Percentiles rank a stretch among this genome's conserved stretches.
Conservation (phyloP, 2,797 vertebrate species). For the Pelochelys cantorii region DNA sequence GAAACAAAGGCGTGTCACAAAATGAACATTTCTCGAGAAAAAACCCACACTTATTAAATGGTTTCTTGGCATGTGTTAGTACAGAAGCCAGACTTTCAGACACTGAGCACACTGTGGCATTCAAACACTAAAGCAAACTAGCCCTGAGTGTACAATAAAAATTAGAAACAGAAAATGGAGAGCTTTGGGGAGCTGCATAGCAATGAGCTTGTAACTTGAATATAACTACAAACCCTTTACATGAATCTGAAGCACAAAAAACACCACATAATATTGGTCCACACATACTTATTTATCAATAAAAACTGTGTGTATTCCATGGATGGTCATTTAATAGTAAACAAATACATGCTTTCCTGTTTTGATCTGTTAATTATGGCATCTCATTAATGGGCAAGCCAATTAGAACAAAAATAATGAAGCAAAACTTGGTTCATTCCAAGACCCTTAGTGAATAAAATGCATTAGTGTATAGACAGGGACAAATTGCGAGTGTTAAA, state of each 20-base stretch:
- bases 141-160: conserved; percentile 5
- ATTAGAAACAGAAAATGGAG: conserved; percentile 26
- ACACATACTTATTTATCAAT: neutral
- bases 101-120: neutral
- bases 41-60: neutral
- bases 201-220: neutral
- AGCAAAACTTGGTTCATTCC: neutral
- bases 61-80: neutral
- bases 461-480: neutral
- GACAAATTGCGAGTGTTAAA: neutral
- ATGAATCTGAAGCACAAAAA: conserved; percentile 19
- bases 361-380: neutral
- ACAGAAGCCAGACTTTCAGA: conserved; percentile 39
- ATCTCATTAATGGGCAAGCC: neutral
- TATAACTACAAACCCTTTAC: neutral
- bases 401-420: neutral
- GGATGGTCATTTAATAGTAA: conserved; percentile 20
- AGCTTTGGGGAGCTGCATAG: neutral
- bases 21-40: neutral
- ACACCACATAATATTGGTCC: conserved; percentile 27
- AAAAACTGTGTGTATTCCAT: neutral
- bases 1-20: conserved; percentile 36
- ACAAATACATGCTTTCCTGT: neutral
- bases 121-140: conserved; percentile 15
- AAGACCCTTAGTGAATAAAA: neutral